A percentile compares a stretch with the other conserved stretches of the same genome.
Conservation (phyloP, 1,140 invertebrate genomes). For the Papilio xuthus region DNA sequence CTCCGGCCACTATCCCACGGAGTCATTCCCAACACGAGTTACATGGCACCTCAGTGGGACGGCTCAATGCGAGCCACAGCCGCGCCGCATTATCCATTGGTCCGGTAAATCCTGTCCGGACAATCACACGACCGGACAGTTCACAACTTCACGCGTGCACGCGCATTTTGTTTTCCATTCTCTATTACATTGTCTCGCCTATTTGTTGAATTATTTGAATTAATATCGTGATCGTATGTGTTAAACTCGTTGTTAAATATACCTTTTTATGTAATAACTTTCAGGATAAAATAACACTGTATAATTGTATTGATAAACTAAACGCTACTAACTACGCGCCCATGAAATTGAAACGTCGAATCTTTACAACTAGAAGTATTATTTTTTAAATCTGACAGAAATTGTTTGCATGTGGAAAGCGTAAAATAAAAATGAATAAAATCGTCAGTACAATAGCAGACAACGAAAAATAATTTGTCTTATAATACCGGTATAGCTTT, state of each 20-base stretch:
- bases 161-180: conserved; percentile 20
- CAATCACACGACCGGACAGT: conserved; percentile 32
- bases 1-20: conserved; percentile 23
- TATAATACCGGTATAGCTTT: too few species aligned
- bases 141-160: conserved; percentile 28
- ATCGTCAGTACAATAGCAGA: too few species aligned
- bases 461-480: too few species aligned
- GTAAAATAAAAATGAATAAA: too few species aligned
- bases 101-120: conserved; percentile 34
- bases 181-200: conserved; percentile 19
- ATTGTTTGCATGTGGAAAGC: too few species aligned
- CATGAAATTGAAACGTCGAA: too few species aligned
- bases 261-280: background rate
- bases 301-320: too few species aligned
- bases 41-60: conserved; percentile 33
- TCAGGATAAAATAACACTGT: background rate
- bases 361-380: too few species aligned
- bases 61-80: conserved; percentile 33
- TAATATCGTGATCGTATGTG: background rate
- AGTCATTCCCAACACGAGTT: conserved; percentile 24
- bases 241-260: background rate
- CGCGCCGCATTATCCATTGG: conserved; percentile 6
- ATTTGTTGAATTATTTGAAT: conserved; percentile 2
- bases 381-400: too few species aligned
- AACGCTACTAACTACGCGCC: too few species aligned